Evolutionary conservation across 1,140 invertebrate genomes (phyloP), one percentile per base, ranked within the genome.

Genomic region (Drosophila guanche): DNA sequence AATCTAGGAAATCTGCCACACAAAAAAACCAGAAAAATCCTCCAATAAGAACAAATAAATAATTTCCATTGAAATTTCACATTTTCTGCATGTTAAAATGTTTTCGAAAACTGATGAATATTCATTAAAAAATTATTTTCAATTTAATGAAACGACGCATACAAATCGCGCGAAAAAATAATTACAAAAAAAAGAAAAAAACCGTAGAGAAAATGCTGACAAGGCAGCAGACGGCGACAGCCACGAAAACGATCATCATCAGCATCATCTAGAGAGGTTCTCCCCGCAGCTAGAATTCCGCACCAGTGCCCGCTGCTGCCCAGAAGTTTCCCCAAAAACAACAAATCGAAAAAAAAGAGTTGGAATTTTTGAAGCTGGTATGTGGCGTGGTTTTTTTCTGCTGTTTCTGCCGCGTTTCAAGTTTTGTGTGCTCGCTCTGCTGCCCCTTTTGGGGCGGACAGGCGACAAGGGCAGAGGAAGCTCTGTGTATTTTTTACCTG

Each of bases 401-500:
- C 20, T 55, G 29, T 33, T 42, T n/a, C 29, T 53, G 43, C 25
- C 27, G 27, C 40, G 57, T 54, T 74, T 63, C 51, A 48, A 74
- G 57, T 55, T 73, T 63, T 62, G 51, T 73, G 58, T 41, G 46
- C 33, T 33, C 16, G 43, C 27, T 58, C 27, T 58, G 22, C 23
- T 52, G 41, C 23, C 12, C 53, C 14, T 52, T 37, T 51, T 25
- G 10, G 48, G 12, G 47, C 22, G n/a, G 23, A 20, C 47, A 10
- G 2, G 20, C 2, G 25, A 33, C 16, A 33, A 37, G 33, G 33
- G 23, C 52, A 37, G 45, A 67, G 45, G 51, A 88, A 67, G 57
- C 73, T 77, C 63, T 70, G 33, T 37, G 33, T 68, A 68, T 57
- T 68, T 68, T 52, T 69, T 86, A 86, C 79, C 90, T 90, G 90